Evolutionary conservation across 2,888 invertebrate genomes (phyloP).

Genomic region (Smittia sp.): DNA sequence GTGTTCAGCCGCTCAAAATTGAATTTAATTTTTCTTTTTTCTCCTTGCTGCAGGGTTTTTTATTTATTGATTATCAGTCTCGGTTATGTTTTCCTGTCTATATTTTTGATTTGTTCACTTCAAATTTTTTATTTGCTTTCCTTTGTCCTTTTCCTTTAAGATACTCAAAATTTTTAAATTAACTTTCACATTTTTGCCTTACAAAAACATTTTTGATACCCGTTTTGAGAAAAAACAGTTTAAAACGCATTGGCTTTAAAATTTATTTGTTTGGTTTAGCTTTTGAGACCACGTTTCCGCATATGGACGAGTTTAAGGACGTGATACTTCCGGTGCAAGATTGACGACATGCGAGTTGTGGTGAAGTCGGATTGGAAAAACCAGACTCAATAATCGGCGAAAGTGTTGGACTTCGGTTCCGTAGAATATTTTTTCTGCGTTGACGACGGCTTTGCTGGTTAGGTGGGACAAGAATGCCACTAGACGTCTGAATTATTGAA

Average conservation of each 20-base stretch:
- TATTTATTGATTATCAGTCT: background rate
- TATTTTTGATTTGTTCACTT: too few relatives aligned
- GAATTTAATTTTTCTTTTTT: background rate
- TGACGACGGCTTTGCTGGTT: constrained; percentile 47
- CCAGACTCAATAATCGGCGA: constrained; percentile 72
- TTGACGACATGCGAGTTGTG: constrained; percentile 54
- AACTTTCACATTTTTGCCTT: too few relatives aligned
- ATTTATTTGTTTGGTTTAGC: background rate
- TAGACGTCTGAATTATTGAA: constrained; percentile 52
- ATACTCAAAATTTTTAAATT: too few relatives aligned
- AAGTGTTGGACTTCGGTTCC: constrained; percentile 58
- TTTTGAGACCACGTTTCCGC: constrained; percentile 5
- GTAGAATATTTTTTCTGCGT: constrained; percentile 54
- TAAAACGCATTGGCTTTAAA: background rate
- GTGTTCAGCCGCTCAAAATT: background rate
- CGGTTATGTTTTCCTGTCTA: background rate
- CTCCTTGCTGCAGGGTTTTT: background rate
- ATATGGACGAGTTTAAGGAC: constrained; percentile 24
- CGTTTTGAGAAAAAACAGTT: too few relatives aligned
- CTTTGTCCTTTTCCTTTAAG: too few relatives aligned
- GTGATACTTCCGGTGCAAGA: constrained; percentile 44
- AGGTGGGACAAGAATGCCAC: background rate
- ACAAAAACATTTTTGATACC: too few relatives aligned
- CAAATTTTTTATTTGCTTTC: too few relatives aligned
- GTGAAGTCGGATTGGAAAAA: constrained; percentile 67